Percentiles rank a stretch among this genome's conserved stretches.
Conservation (phyloP, 1,140 invertebrate genomes). For the Drosophila albomicans region DNA sequence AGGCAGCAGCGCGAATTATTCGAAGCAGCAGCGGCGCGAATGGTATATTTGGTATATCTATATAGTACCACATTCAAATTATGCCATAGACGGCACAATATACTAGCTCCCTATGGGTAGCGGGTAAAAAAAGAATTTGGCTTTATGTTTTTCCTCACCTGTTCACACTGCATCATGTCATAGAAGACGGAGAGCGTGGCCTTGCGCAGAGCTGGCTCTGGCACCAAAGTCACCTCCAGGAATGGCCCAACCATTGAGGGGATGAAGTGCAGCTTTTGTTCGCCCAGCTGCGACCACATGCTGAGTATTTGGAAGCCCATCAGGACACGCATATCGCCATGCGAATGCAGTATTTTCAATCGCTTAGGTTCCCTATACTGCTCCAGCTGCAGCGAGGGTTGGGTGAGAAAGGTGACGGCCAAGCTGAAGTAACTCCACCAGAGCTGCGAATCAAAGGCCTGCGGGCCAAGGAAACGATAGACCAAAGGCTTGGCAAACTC, state of each 20-base stretch:
- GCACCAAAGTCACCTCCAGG: slow-evolving; percentile 96
- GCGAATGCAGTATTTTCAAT: slow-evolving; percentile 91
- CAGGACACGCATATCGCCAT: slow-evolving; percentile 95
- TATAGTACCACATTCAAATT: too few species aligned
- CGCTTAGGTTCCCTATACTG: slow-evolving; percentile 92
- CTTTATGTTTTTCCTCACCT: slow-evolving; percentile 84
- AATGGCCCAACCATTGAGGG: slow-evolving; percentile 97
- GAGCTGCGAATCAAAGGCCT: slow-evolving; percentile 88
- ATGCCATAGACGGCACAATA: too few species aligned
- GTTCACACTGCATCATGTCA: slow-evolving; percentile 98
- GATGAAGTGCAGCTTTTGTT: slow-evolving; percentile 92
- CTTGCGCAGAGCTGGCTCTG: slow-evolving; percentile 94
- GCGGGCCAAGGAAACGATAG: slow-evolving; percentile 91
- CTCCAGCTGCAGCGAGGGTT: slow-evolving; percentile 94
- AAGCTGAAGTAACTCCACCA: slow-evolving; percentile 97
- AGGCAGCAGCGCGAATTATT: too few species aligned
- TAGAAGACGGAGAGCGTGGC: slow-evolving; percentile 97
- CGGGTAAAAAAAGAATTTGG: too few species aligned
- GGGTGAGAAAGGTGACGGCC: slow-evolving; percentile 94
- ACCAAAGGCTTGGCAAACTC: slow-evolving; percentile 95
- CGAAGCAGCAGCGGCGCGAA: too few species aligned
- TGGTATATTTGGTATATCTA: too few species aligned
- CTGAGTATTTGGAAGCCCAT: slow-evolving; percentile 97
- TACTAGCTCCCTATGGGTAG: too few species aligned
- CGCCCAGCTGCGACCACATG: slow-evolving; percentile 96